Base-by-base conservation (phyloP, 2,113 vertebrate species). In the Neoarius graeffei region DNA sequence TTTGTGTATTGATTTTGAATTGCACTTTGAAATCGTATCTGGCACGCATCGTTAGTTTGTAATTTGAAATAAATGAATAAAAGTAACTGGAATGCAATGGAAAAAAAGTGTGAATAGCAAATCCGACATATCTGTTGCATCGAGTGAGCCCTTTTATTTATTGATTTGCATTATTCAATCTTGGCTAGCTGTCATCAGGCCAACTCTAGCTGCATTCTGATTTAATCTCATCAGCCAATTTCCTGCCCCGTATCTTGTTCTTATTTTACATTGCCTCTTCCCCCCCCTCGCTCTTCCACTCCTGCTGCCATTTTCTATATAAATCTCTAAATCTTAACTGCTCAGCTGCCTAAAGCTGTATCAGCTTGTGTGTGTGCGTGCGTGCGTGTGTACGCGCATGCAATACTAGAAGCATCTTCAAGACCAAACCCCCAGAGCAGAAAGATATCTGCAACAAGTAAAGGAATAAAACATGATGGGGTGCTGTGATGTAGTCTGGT, bases 301-400 rank as follows among this genome's bases (percentile, higher is more conserved):
- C 52, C 77, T 57, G 77, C 54, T 80, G n/a, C 77, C 77, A 57
- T 80, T 30, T 57, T 57, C 25, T 80, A 57, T 80, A 57, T 80
- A 80, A 80, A 80, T 57, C 52, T 57, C 54, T 9, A 80, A 80
- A 80, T 57, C 52, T 80, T 15, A 80, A 57, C 52, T 30, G 77
- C 77, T 80, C 14, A 57, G 77, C 30, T 19, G 77, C 54, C 52
- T 57, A 30, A 27, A 80, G 77, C 77, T 80, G 54, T 57, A 27
- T 80, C 3, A 57, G 54, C 14, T 56, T 25, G 25, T 57, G 52
- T 57, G 54, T 30, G 77, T 30, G 54, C 5, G n/a, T 30, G 77
- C 19, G 42, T 77, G 42, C 6, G 17, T 52, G 74, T 52, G 20
- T 27, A 10, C 52, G 73, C 27, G 52, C 9, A 13, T 56, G 76